Evolutionary conservation across 2,888 invertebrate genomes (phyloP).

Genomic region (Hypercompe scribonia): DNA sequence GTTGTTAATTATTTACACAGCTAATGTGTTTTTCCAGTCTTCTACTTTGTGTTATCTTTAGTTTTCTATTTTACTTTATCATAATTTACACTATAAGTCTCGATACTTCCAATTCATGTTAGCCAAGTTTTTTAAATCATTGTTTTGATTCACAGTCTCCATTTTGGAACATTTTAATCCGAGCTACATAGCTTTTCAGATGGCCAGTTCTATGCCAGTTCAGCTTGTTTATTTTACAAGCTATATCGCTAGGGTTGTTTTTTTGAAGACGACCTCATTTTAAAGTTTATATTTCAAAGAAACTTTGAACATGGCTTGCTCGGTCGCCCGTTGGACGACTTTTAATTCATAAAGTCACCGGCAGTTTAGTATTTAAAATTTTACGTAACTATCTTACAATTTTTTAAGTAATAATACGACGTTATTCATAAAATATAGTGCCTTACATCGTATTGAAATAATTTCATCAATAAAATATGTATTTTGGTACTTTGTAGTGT

Average conservation of each 20-base stretch:
- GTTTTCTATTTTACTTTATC: neutral
- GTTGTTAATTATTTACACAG: no score
- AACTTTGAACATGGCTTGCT: neutral
- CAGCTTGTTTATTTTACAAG: neutral
- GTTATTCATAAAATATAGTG: neutral
- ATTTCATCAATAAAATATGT: neutral
- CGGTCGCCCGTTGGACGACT: neutral
- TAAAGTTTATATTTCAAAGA: slow-evolving; percentile 3
- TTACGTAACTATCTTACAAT: no score
- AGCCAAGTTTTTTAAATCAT: neutral
- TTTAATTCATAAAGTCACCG: neutral
- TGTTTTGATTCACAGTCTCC: neutral
- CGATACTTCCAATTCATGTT: neutral
- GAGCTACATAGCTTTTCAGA: neutral
- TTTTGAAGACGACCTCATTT: neutral
- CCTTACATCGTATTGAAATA: neutral
- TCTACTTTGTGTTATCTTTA: neutral
- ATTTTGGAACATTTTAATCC: neutral
- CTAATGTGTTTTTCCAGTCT: no score
- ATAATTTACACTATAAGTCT: neutral
- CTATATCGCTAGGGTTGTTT: neutral
- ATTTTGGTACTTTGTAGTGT: no score
- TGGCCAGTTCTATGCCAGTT: neutral
- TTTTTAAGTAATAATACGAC: no score
- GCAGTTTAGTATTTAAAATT: neutral